Percentiles rank a stretch among this genome's conserved stretches.
Evolutionary conservation across 2,888 invertebrate genomes (phyloP).

Genomic region (Alitta virens): DNA sequence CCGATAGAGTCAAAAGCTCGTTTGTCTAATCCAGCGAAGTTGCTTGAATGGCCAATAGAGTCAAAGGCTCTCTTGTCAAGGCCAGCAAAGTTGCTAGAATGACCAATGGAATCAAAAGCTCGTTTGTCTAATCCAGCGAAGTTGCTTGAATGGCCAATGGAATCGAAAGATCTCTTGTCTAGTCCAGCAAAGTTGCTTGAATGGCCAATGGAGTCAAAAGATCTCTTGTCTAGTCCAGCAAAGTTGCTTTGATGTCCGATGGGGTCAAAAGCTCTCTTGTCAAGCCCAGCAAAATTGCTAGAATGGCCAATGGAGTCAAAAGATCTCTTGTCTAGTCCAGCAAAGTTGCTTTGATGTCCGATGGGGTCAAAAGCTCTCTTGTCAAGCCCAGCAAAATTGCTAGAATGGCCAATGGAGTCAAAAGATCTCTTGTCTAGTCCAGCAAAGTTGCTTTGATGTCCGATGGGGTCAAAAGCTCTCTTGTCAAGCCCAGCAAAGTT

Average conservation of each 20-base stretch:
- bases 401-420: conserved; percentile 16
- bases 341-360: conserved; percentile 11
- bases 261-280: conserved; percentile 14
- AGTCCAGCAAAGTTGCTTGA: conserved; percentile 13
- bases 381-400: conserved; percentile 17
- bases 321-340: conserved; percentile 18
- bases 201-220: conserved; percentile 14
- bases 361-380: conserved; percentile 21
- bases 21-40: conserved; percentile 17
- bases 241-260: conserved; percentile 5
- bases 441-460: conserved; percentile 11
- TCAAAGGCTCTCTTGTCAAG: conserved; percentile 19
- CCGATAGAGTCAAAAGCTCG: conserved; percentile 18
- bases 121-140: conserved; percentile 13
- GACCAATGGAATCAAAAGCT: conserved; percentile 12
- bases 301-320: conserved; percentile 17
- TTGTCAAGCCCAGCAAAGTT: conserved; percentile 18
- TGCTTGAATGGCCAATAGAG: conserved; percentile 13
- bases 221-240: conserved; percentile 14
- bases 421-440: conserved; percentile 11
- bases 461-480: conserved; percentile 20
- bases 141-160: conserved; percentile 4
- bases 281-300: conserved; percentile 8
- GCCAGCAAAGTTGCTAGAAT: conserved; percentile 12
- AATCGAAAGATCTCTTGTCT: conserved; percentile 18